phyloP scores from a whole-genome alignment of 2,888 invertebrate species.

The Drosophila prolongata region DNA sequence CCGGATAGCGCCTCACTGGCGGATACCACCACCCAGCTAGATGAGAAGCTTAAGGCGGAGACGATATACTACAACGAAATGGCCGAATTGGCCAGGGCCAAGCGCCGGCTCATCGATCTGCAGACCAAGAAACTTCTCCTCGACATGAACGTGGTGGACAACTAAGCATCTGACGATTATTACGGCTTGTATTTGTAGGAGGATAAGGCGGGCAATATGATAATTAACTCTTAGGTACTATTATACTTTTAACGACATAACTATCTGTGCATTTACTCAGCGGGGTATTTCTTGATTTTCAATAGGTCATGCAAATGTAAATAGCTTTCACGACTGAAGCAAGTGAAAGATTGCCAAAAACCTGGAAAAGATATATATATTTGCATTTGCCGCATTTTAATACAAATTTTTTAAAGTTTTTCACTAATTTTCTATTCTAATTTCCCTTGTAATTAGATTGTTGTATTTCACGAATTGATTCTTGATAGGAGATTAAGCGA shows the following conservation, averaged over 20 bases:
- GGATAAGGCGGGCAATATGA: conserved; percentile 18
- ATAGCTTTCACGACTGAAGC: no score
- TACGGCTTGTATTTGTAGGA: conserved; percentile 16
- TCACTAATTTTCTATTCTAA: no score
- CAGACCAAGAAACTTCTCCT: conserved; percentile 71
- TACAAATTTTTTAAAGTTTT: no score
- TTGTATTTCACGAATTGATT: no score
- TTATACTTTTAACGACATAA: conserved; percentile 11
- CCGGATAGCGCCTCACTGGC: conserved; percentile 51
- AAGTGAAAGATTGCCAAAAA: no score
- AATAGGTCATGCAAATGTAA: no score
- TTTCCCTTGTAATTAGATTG: no score
- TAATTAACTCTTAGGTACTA: conserved; percentile 18
- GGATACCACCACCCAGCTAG: conserved; percentile 63
- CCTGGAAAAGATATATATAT: no score
- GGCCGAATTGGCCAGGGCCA: conserved; percentile 74
- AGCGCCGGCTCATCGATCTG: conserved; percentile 66
- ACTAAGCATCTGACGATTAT: conserved; percentile 12
- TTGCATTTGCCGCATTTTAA: no score
- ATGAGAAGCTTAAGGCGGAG: conserved; percentile 74
- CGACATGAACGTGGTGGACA: conserved; percentile 66
- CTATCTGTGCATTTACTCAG: not conserved
- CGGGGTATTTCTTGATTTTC: not conserved
- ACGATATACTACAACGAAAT: conserved; percentile 78
- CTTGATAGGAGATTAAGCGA: no score